A percentile compares a stretch with the other conserved stretches of the same genome.
Conservation (phyloP, 2,797 vertebrate species). For the Neosilurus hyrtlii region DNA sequence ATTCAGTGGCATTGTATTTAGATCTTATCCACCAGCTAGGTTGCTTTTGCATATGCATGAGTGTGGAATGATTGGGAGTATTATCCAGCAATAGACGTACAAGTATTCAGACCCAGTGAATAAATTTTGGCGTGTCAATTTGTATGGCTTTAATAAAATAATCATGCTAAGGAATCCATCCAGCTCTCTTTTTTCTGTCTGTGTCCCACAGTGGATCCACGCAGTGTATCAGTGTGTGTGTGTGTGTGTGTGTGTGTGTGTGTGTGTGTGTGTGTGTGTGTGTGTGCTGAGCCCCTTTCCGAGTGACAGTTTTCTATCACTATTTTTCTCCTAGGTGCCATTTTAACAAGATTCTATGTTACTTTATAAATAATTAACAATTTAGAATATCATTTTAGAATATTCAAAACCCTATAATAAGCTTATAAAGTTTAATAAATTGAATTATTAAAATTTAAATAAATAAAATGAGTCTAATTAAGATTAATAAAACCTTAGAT, state of each 20-base stretch:
- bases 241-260: too few species aligned
- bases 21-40: constrained; percentile 31
- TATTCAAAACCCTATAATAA: too few species aligned
- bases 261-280: too few species aligned
- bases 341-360: neutral
- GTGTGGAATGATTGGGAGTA: neutral
- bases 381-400: too few species aligned
- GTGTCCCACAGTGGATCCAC: neutral
- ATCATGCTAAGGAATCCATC: neutral
- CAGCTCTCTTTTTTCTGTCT: neutral
- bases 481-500: too few species aligned
- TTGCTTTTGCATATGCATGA: constrained; percentile 44
- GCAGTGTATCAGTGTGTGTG: neutral
- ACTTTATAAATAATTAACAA: neutral
- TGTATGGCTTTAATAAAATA: constrained; percentile 23
- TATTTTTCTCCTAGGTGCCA: neutral
- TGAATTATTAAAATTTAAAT: too few species aligned
- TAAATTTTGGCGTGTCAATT: constrained; percentile 35
- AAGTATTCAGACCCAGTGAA: neutral
- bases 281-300: too few species aligned
- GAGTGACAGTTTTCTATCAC: neutral
- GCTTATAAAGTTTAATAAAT: too few species aligned
- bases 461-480: too few species aligned
- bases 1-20: constrained; percentile 42
- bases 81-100: constrained; percentile 23